Conservation (phyloP, 2,113 vertebrate species). For the Catharus bicknelli region DNA sequence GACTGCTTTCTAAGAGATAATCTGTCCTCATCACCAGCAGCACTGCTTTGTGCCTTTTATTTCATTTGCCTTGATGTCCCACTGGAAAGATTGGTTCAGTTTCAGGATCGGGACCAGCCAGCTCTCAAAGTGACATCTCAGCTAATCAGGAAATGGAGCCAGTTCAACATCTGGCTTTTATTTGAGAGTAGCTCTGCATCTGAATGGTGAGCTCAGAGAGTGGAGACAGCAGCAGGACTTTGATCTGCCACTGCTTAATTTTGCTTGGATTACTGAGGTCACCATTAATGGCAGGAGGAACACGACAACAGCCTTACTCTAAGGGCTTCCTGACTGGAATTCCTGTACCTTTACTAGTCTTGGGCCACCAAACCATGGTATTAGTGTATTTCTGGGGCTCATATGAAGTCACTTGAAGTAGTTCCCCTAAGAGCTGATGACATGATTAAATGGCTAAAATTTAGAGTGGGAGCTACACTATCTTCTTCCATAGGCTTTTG, state of each 20-base stretch:
- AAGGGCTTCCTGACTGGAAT: constrained; percentile 16
- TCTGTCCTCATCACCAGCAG: not conserved
- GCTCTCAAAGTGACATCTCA: constrained; percentile 27
- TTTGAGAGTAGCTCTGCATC: constrained; percentile 59
- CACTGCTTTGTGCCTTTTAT: not conserved
- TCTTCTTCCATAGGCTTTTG: not conserved
- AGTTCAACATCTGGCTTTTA: constrained; percentile 70
- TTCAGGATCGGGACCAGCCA: not conserved
- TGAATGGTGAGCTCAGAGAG: constrained; percentile 61
- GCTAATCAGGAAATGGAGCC: constrained; percentile 44
- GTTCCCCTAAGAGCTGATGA: not conserved
- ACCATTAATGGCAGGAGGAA: not conserved
- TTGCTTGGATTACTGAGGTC: constrained; percentile 14
- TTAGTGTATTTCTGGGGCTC: not conserved
- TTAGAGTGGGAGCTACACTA: not conserved
- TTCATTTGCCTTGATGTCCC: constrained; percentile 20
- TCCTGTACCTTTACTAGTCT: not conserved
- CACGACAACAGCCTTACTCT: not conserved
- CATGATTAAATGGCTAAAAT: not conserved
- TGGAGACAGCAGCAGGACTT: constrained; percentile 11
- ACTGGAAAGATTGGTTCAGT: constrained; percentile 27
- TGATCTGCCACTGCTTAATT: constrained; percentile 38
- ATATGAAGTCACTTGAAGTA: not conserved
- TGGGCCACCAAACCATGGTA: not conserved
- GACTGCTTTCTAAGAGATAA: not conserved